Evolutionary conservation across 2,113 vertebrate species (phyloP), one percentile per base, ranked within the genome.

Genomic region (Silurus asotus): DNA sequence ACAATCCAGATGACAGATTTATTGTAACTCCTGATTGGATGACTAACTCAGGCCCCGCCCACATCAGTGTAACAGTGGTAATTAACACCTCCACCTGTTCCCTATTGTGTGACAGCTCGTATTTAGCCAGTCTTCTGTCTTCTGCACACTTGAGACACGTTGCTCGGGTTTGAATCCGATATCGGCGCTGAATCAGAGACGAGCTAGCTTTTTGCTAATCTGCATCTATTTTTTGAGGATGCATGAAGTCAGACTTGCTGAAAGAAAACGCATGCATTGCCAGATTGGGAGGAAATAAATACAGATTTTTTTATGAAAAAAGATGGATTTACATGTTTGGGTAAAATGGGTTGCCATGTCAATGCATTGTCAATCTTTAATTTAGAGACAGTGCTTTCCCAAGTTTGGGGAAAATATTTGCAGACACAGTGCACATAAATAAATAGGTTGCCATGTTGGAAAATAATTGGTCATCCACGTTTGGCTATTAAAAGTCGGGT

Each of bases 1-100:
- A 48, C 20, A 77, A 45, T 76, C 23, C 28, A 51, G 25, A 77
- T 53, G 15, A 10, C 56, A 84, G 19, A 25, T 49, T 14, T 77
- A n/a, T 55, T 49, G 20, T n/a, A 59, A 84, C 61, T 82, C 48
- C 80, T 82, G 70, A 74, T 37, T 75, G 56, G 70, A n/a, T 64
- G 37, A 64, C 56, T 53, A 64, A 28, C 56, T 4, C 10, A 53
- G 48, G 75, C 72, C 53, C 45, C 83, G 17, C 75, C 75, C 15
- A 77, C 58, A 28, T 5, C 5, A 51, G 8, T 48, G 8, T 48
- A 23, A 77, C 58, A 45, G 23, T 37, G n/a, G 72, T 64, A 77
- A 77, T 76, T 59, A 62, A 28, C 70, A 64, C 45, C 58, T 59
- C 19, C 45, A 82, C 80, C 61, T 82, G 80, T 51, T 65, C 6